Percentiles rank a stretch among this genome's conserved stretches.
Evolutionary conservation across 2,797 vertebrate species (phyloP).

Genomic region (Lepidocolaptes lacrymiger): DNA sequence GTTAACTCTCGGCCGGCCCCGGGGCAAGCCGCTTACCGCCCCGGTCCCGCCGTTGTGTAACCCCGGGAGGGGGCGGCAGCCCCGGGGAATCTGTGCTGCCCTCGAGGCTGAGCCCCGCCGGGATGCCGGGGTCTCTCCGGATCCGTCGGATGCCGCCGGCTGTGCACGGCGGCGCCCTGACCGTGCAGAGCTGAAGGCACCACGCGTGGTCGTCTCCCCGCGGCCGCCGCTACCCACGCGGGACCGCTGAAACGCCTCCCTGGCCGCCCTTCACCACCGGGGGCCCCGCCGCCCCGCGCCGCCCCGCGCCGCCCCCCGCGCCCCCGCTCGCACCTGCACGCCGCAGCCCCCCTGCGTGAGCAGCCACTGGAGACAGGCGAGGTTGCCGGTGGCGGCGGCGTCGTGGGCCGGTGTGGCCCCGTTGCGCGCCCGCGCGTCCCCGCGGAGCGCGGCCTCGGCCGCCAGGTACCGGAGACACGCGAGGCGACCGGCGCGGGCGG

Average conservation of each 20-base stretch:
- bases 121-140: background rate
- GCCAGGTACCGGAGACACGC: constrained; percentile 89
- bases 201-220: background rate
- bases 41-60: constrained; percentile 28
- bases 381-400: constrained; percentile 93
- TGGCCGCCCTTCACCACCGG: background rate
- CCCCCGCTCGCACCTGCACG: constrained; percentile 80
- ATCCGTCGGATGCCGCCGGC: background rate
- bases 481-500: constrained; percentile 89
- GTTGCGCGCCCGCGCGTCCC: constrained; percentile 84
- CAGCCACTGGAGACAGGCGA: constrained; percentile 93
- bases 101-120: background rate
- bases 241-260: background rate
- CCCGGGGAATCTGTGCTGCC: background rate
- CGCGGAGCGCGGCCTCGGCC: constrained; percentile 84
- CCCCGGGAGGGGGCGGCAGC: background rate
- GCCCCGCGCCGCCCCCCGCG: background rate
- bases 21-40: constrained; percentile 52
- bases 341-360: constrained; percentile 87
- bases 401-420: constrained; percentile 93
- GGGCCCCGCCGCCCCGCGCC: background rate
- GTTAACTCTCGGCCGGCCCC: background rate
- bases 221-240: background rate
- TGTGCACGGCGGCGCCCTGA: background rate
- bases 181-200: background rate